These are phyloP conservation scores for Chironomus tentans DNA, from an alignment of 2,888 invertebrate species.

Conservation along the genomic window DNA sequence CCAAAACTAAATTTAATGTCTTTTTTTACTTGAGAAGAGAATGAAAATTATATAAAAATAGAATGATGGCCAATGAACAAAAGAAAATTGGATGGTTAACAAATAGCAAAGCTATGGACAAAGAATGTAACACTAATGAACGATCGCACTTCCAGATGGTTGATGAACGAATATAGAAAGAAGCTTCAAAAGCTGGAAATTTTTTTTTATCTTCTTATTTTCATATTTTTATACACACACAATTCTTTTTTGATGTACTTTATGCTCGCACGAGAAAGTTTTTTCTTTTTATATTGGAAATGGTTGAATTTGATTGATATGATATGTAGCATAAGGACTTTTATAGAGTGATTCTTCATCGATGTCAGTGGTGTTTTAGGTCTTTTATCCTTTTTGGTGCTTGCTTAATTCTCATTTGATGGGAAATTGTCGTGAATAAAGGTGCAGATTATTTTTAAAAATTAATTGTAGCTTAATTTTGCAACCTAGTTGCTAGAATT, in stretches of 20 bases:
- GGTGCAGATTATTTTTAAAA: background rate
- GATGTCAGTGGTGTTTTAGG: too few relatives aligned
- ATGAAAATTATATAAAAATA: background rate
- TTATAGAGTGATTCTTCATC: too few relatives aligned
- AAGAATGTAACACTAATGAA: background rate
- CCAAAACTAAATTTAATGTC: slow-evolving; percentile 14
- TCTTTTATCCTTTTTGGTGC: too few relatives aligned
- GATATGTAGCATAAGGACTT: too few relatives aligned
- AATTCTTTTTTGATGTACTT: too few relatives aligned
- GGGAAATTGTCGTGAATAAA: too few relatives aligned
- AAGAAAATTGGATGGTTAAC: background rate
- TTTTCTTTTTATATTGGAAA: too few relatives aligned
- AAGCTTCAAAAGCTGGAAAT: background rate
- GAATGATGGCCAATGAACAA: background rate
- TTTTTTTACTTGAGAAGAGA: background rate
- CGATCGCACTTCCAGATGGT: background rate
- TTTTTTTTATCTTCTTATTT: background rate
- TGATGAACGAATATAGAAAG: background rate
- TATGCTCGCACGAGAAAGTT: too few relatives aligned
- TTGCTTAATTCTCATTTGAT: too few relatives aligned
- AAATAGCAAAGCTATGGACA: background rate
- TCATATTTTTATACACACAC: background rate
- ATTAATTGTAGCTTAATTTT: too few relatives aligned
- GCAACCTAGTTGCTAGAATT: background rate
- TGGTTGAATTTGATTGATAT: too few relatives aligned